Base-by-base conservation (phyloP, 2,888 invertebrate genomes). In the Minunthozetes semirufus region DNA sequence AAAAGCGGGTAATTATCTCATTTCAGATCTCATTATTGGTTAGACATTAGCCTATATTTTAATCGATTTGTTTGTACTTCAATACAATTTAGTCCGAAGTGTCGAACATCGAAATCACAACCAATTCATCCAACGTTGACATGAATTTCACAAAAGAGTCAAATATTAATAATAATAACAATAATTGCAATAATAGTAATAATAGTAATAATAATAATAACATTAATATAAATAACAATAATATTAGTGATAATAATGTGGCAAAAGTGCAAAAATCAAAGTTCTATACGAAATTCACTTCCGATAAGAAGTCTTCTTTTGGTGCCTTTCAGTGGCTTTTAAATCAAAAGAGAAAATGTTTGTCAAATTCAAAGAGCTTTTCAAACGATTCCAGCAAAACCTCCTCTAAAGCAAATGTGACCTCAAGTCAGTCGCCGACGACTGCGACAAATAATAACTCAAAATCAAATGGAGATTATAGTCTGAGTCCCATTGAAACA, bases 221-320 rank as follows among this genome's bases (percentile, higher is more conserved):
- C 42, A 66, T 38, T 66, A 66, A 38, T 68, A 42, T 22, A 3
- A 48, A 22, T n/a, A 70, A 48, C 27, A 46, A 25, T 46, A 27
- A 27, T 48, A 46, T 46, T 48, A 70, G 46, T 46, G 22, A 25
- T 27, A 25, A 5, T 15, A 70, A 27, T 70, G 25, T 9, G 6
- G 4, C n/a, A 46, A 70, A 70, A 70, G 70, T 46, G 25, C 70
- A 70, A 70, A 70, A 70, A 46, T 48, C 70, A 46, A 70, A 46
- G 27, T 70, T 70, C 48, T 70, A 70, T 17, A 13, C 70, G 17
- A 70, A 46, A 22, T 27, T 70, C 46, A 19, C 48, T 9, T 27
- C 70, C 1, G 70, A 70, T 25, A 70, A 70, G 27, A 68, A 42
- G 38, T 11, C 42, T 68, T 11, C 42, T 68, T 70, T 70, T 17